Evolutionary conservation across 2,113 vertebrate species (phyloP).

Genomic region (Sinocyclocheilus maitianheensis): DNA sequence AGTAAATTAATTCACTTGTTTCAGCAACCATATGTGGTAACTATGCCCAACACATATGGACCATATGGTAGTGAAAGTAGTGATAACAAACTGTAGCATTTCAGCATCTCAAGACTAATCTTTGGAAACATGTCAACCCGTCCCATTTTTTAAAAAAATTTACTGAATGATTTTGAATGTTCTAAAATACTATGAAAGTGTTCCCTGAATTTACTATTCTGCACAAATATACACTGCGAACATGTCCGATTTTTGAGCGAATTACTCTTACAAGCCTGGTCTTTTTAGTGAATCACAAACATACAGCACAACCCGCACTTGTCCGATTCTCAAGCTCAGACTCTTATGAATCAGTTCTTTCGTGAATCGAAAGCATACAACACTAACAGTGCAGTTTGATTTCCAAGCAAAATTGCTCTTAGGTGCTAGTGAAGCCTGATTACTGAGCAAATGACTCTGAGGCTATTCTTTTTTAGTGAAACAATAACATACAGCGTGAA

Average conservation of each 20-base stretch:
- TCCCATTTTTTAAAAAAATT: not conserved
- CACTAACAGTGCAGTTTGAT: not conserved
- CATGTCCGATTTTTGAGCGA: not conserved
- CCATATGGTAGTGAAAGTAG: not conserved
- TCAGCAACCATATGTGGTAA: not conserved
- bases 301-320: too few relatives aligned
- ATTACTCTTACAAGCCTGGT: too few relatives aligned
- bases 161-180: not conserved
- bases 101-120: not conserved
- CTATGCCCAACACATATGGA: not conserved
- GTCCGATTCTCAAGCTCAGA: too few relatives aligned
- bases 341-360: too few relatives aligned
- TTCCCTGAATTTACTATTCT: not conserved
- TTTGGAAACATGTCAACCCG: not conserved
- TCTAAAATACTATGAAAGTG: not conserved
- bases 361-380: too few relatives aligned
- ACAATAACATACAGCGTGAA: not conserved
- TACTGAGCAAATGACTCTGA: not conserved
- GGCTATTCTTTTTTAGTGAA: not conserved
- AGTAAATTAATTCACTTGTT: slow-evolving; percentile 20
- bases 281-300: too few relatives aligned
- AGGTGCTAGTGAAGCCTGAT: not conserved
- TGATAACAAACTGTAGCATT: slow-evolving; percentile 13
- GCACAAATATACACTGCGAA: not conserved
- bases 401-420: not conserved